Conservation (phyloP, 2,113 vertebrate species). For the Cettia cetti region DNA sequence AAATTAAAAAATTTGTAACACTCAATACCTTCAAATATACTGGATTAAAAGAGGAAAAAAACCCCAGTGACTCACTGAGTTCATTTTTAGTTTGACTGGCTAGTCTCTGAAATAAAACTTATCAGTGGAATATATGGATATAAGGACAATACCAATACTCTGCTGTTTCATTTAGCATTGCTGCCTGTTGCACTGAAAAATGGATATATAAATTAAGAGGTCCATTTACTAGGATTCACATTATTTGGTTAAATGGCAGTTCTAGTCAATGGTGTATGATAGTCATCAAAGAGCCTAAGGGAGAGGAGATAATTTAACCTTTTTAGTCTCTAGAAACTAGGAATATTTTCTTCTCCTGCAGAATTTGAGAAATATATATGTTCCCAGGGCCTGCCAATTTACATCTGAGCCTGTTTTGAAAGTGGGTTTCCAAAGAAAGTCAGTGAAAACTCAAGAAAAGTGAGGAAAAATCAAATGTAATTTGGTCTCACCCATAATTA, state of each 20-base stretch:
- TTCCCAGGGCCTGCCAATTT: background rate
- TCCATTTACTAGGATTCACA: background rate
- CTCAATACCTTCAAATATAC: background rate
- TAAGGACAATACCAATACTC: background rate
- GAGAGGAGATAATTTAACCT: background rate
- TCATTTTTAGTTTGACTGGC: background rate
- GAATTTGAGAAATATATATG: background rate
- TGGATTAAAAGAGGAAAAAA: background rate
- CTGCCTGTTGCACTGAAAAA: background rate
- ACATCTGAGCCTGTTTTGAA: background rate
- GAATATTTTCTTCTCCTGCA: background rate
- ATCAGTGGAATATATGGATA: background rate
- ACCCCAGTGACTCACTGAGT: background rate
- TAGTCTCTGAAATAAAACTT: background rate
- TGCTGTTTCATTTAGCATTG: background rate
- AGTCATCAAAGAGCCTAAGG: background rate
- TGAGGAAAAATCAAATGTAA: background rate
- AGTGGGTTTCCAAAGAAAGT: background rate
- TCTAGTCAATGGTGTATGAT: background rate
- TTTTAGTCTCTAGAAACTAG: background rate
- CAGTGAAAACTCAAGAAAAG: background rate
- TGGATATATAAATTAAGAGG: background rate
- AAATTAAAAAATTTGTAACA: background rate
- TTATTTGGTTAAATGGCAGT: background rate
- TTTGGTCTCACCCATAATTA: background rate